phyloP scores from a whole-genome alignment of 2,797 vertebrate species.

The Gymnothorax reevesii region DNA sequence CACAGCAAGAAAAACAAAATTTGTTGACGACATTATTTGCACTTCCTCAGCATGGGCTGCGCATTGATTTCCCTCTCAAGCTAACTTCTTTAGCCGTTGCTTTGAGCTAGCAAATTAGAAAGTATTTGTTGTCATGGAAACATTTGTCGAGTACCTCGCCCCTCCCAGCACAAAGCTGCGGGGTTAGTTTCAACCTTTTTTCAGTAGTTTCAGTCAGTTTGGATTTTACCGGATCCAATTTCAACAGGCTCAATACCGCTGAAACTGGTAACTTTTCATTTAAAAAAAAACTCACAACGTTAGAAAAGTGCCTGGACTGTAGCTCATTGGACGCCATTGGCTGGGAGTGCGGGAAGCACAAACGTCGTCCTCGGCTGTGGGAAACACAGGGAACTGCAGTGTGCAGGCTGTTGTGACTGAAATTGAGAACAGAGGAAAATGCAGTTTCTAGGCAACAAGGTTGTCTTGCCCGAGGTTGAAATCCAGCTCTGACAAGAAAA shows the following conservation, averaged over 20 bases:
- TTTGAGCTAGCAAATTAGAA: not conserved
- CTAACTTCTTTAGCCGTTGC: not conserved
- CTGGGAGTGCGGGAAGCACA: slow-evolving; percentile 5
- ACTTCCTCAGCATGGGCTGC: too few species aligned
- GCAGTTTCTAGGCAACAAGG: slow-evolving; percentile 73
- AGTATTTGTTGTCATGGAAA: not conserved
- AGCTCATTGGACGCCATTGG: not conserved
- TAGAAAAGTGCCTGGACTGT: not conserved
- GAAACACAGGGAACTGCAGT: slow-evolving; percentile 46
- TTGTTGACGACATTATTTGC: not conserved
- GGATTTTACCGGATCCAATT: not conserved
- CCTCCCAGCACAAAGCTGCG: not conserved
- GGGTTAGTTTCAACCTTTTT: not conserved
- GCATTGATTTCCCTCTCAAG: not conserved
- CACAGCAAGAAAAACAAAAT: not conserved
- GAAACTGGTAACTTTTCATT: not conserved
- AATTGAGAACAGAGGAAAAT: slow-evolving; percentile 56
- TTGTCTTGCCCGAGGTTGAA: not conserved
- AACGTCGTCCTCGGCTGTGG: slow-evolving; percentile 53
- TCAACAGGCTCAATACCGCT: not conserved
- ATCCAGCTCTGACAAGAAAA: not conserved
- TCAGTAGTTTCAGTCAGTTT: not conserved
- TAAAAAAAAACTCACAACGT: not conserved
- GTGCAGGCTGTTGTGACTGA: slow-evolving; percentile 37
- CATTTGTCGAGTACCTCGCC: not conserved